Evolutionary conservation across 1,140 invertebrate species (phyloP).

Genomic region (Asbolus verrucosus): DNA sequence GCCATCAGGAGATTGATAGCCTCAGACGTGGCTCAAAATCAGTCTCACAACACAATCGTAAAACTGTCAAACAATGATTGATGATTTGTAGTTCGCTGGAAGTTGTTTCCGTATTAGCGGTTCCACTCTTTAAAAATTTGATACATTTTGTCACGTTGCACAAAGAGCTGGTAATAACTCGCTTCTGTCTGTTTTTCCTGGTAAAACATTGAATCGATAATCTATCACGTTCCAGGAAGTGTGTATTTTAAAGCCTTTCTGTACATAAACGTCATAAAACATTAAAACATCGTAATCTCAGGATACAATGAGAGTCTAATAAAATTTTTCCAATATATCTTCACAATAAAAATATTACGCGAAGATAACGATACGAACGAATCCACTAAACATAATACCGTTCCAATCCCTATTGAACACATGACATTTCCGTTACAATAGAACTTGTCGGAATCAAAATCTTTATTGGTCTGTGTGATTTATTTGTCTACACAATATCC

Average conservation of each 20-base stretch:
- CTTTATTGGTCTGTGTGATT: slow-evolving; percentile 36
- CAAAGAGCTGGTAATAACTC: neutral
- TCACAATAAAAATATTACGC: slow-evolving; percentile 32
- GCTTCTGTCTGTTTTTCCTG: neutral
- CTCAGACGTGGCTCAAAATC: slow-evolving; percentile 22
- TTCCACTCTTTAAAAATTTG: slow-evolving; percentile 23
- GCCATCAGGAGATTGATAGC: slow-evolving; percentile 36
- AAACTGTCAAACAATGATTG: slow-evolving; percentile 42
- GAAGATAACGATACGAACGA: slow-evolving; percentile 15
- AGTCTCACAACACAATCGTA: slow-evolving; percentile 35
- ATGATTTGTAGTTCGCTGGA: neutral
- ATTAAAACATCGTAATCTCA: neutral
- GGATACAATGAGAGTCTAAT: slow-evolving; percentile 11
- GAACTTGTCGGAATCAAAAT: slow-evolving; percentile 35
- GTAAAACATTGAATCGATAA: neutral
- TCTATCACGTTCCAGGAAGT: neutral
- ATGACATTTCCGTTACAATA: slow-evolving; percentile 37
- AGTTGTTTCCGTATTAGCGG: slow-evolving; percentile 26
- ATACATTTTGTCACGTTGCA: slow-evolving; percentile 32
- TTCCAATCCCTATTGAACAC: slow-evolving; percentile 32
- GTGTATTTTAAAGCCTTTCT: neutral
- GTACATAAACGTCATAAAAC: neutral
- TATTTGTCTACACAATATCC: slow-evolving; percentile 38
- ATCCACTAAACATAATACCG: slow-evolving; percentile 37
- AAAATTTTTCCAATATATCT: slow-evolving; percentile 20